Evolutionary conservation across 2,888 invertebrate species (phyloP), one percentile per base, ranked within the genome.

Genomic region (Endomychus coccineus): DNA sequence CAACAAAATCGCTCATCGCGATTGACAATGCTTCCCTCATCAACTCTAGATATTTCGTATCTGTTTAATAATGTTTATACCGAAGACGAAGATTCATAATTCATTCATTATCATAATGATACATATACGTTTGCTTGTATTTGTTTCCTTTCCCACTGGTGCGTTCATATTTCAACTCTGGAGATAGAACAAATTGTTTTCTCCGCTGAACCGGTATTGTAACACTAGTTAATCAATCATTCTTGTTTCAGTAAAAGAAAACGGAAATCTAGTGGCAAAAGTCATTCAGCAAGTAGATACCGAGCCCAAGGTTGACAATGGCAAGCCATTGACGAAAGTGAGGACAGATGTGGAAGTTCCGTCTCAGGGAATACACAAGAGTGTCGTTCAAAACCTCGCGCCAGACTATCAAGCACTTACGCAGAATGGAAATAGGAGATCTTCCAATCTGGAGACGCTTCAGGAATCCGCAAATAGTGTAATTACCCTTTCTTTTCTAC

Each of bases 261-360:
- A 68, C 46, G 69, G 69, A 2, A 51, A 66, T 41, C 44, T 66
- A 31, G 46, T 69, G 19, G 67, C 66, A 4, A 54, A 58, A 38
- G 38, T 70, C 9, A 53, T 57, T 15, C 66, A 67, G 48, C 57
- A 62, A 28, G 40, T 60, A 12, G 58, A 59, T 31, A 42, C 45
- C 24, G 54, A 58, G 35, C 46, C 56, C 6, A 47, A 50, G 22
- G 52, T 53, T 15, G 63, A 66, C 27, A 34, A 34, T 21, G 36
- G 36, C 0, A 62, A 64, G 23, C 71, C 73, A 0, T 59, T 56
- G 0, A 62, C 73, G 1, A 71, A 69, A 43, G 64, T 73, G 0
- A 68, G 70, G 39, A 68, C 75, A 0, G 71, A 74, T 41, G 58
- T 77, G 7, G 75, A 77, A 38, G 68, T 77, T 24, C 77, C 77